Percentiles rank a stretch among this genome's conserved stretches.
Evolutionary conservation across 2,888 invertebrate genomes (phyloP).

Genomic region (Scelioninae gen. 2): DNA sequence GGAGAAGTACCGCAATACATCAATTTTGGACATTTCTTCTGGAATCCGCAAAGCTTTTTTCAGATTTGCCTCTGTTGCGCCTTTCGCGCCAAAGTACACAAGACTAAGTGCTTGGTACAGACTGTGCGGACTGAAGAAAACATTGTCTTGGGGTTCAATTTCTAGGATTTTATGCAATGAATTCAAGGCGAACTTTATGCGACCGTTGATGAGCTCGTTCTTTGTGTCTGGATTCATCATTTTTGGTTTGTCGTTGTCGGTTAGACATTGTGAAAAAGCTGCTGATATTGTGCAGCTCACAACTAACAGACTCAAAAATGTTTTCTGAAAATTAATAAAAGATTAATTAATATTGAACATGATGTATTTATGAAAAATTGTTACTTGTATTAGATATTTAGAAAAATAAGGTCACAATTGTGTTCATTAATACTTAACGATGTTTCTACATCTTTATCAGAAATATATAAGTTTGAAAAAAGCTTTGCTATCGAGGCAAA

Average conservation of each 20-base stretch:
- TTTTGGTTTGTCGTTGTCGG: slow-evolving; percentile 73
- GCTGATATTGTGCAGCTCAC: slow-evolving; percentile 10
- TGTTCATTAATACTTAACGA: too few species aligned
- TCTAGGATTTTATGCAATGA: slow-evolving; percentile 82
- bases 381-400: too few species aligned
- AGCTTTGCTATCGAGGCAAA: too few species aligned
- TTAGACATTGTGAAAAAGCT: slow-evolving; percentile 75
- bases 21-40: slow-evolving; percentile 80
- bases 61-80: slow-evolving; percentile 82
- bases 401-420: too few species aligned
- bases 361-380: too few species aligned
- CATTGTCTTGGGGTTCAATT: slow-evolving; percentile 82
- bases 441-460: too few species aligned
- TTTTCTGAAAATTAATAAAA: slow-evolving; percentile 34
- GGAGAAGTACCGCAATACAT: slow-evolving; percentile 84
- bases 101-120: slow-evolving; percentile 87
- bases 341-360: too few species aligned
- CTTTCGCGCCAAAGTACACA: slow-evolving; percentile 86
- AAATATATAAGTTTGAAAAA: too few species aligned
- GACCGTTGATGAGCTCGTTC: slow-evolving; percentile 77
- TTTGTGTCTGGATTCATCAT: slow-evolving; percentile 69
- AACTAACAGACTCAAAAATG: slow-evolving; percentile 2
- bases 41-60: slow-evolving; percentile 80
- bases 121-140: slow-evolving; percentile 93
- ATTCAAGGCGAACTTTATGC: slow-evolving; percentile 83